phyloP scores from a whole-genome alignment of 2,113 vertebrate species.

The Clarias macrocephalus region DNA sequence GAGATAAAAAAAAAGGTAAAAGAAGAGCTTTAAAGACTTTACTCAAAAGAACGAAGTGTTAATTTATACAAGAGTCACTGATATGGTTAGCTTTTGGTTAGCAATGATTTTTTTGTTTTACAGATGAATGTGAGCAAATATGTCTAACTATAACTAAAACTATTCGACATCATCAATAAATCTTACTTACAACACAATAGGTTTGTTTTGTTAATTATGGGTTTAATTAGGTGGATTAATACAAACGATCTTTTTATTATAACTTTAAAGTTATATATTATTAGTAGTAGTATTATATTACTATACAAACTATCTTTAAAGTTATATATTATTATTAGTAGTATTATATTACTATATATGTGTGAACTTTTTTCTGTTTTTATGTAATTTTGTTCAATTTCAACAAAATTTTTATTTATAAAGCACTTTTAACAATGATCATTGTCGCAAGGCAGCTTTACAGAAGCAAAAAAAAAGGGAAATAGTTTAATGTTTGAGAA shows the following conservation, averaged over 20 bases:
- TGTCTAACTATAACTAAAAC: neutral
- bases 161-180: neutral
- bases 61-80: neutral
- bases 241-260: neutral
- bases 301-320: too few relatives aligned
- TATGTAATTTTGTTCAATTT: neutral
- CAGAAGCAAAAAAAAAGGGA: too few relatives aligned
- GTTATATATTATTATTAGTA: too few relatives aligned
- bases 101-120: neutral
- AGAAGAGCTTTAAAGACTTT: neutral
- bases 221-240: neutral
- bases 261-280: too few relatives aligned
- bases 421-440: too few relatives aligned
- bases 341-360: too few relatives aligned
- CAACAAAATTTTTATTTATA: too few relatives aligned
- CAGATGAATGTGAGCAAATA: neutral
- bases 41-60: neutral
- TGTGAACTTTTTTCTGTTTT: too few relatives aligned
- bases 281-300: too few relatives aligned
- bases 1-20: neutral
- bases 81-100: neutral
- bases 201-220: neutral
- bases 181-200: neutral
- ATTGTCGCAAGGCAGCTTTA: too few relatives aligned
- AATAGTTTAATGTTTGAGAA: too few relatives aligned